phyloP scores from a whole-genome alignment of 1,140 invertebrate genomes.

The Elysia chlorotica region DNA sequence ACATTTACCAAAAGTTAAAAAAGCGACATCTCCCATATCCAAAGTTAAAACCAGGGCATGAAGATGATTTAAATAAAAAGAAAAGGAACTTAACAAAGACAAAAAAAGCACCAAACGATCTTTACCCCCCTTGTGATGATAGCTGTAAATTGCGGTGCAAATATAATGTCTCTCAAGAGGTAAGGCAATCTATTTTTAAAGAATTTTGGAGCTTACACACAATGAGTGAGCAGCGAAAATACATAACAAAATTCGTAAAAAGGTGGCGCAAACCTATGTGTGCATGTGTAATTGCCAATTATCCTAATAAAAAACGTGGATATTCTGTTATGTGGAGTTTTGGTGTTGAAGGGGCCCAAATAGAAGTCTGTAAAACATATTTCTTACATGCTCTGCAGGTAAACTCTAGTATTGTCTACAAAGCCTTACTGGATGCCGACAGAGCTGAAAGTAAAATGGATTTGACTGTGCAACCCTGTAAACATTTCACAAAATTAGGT shows the following conservation, averaged over 20 bases:
- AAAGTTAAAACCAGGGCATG: too few species aligned
- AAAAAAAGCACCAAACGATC: too few species aligned
- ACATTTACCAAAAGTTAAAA: too few species aligned
- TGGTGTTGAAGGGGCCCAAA: background rate
- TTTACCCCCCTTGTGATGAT: constrained; percentile 1
- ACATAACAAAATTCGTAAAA: background rate
- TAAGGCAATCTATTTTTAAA: background rate
- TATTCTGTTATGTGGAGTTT: background rate
- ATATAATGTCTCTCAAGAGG: background rate
- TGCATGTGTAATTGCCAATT: background rate
- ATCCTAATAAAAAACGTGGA: background rate
- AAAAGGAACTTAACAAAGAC: too few species aligned
- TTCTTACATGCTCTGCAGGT: constrained; percentile 4
- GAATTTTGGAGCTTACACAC: background rate
- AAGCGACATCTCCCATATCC: too few species aligned
- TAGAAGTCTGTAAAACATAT: background rate
- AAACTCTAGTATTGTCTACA: constrained; percentile 7
- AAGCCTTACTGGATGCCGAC: background rate
- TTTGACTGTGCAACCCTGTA: background rate
- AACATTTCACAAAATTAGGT: background rate
- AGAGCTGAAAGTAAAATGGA: background rate
- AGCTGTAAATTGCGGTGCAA: background rate
- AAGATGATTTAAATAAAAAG: too few species aligned
- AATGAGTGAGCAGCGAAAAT: constrained; percentile 1
- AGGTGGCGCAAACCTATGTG: background rate